Base-by-base conservation (phyloP, 1,140 invertebrate species). In the Belonocnema kinseyi region DNA sequence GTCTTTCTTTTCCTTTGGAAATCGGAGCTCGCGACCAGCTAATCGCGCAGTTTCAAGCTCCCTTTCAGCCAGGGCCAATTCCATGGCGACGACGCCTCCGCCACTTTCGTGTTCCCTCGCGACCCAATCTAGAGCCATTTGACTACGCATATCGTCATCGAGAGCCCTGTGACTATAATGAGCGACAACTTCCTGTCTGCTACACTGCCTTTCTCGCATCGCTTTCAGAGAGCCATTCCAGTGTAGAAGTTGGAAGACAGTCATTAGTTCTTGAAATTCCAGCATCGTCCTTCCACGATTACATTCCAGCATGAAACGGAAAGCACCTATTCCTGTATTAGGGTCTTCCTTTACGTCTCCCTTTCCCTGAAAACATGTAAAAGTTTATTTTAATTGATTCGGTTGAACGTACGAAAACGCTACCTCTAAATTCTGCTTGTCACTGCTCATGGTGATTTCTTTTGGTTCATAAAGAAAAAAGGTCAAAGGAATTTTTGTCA, bases 121-220 rank as follows among this genome's bases (percentile, higher is more conserved):
- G n/a, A 98, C 97, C 97, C 97, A 98, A 88, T 98, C 97, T 19
- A 98, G 92, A 0, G 97, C 97, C 97, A 99, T 98, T 91, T 98
- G 97, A 73, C 97, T 97, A 72, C 98, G 93, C 97, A 99, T 98
- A 85, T 97, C 97, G 88, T 98, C 97, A 86, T 98, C 97, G 16
- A 98, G 92, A 50, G 95, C 94, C 16, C 97, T 93, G 86, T 97
- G 96, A 19, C 96, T 98, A 88, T 98, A 98, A 89, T 98, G 97
- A 16, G 97, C 97, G n/a, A 98, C 96, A 1, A 99, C 97, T 90
- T 98, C 97, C 85, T 97, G 96, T 80, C 97, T 93, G n/a, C 97
- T 98, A 88, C 98, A 99, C 87, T 98, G 97, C 10, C 97, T 93
- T 87, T 98, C 97, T 7, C 97, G 93, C 97, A 98, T 94, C 85